These are phyloP conservation scores for Thysanoteuthis rhombus DNA, from an alignment of 2,888 invertebrate genomes.

Conservation along the genomic window DNA sequence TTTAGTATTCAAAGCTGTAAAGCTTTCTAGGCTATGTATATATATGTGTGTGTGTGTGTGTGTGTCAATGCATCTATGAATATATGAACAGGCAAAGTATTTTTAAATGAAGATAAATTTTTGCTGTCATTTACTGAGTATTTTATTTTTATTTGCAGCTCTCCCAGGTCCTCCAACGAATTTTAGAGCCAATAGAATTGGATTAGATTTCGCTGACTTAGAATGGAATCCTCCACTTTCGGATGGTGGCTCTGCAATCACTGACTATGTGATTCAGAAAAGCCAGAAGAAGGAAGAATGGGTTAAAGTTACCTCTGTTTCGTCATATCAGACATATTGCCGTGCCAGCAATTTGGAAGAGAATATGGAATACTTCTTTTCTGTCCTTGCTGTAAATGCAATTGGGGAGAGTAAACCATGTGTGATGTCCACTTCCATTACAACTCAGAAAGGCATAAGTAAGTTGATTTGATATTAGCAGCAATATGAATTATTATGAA, in stretches of 20 bases:
- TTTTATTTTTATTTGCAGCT: slow-evolving; percentile 43
- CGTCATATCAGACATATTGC: slow-evolving; percentile 52
- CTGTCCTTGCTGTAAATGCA: slow-evolving; percentile 65
- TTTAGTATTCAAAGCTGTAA: too few species aligned
- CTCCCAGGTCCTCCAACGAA: slow-evolving; percentile 62
- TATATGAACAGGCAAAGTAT: not conserved
- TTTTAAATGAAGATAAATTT: not conserved
- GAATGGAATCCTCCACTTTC: slow-evolving; percentile 63
- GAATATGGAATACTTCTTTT: slow-evolving; percentile 62
- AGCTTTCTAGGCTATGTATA: too few species aligned
- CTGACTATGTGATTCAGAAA: slow-evolving; percentile 58
- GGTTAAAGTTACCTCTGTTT: slow-evolving; percentile 54
- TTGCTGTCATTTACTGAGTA: not conserved
- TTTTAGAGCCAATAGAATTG: slow-evolving; percentile 60
- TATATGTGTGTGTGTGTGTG: not conserved
- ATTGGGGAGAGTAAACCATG: slow-evolving; percentile 63
- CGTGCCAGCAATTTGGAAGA: slow-evolving; percentile 57
- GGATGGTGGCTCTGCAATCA: slow-evolving; percentile 65
- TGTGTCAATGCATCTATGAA: too few species aligned
- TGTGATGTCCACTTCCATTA: slow-evolving; percentile 50
- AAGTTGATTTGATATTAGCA: slow-evolving; percentile 38
- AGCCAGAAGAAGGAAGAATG: slow-evolving; percentile 52
- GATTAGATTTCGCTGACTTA: slow-evolving; percentile 58
- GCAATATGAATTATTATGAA: too few species aligned
- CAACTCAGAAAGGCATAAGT: slow-evolving; percentile 60